Percentiles rank a stretch among this genome's conserved stretches.
Evolutionary conservation across 1,140 invertebrate genomes (phyloP).

Genomic region (Drosophila busckii): DNA sequence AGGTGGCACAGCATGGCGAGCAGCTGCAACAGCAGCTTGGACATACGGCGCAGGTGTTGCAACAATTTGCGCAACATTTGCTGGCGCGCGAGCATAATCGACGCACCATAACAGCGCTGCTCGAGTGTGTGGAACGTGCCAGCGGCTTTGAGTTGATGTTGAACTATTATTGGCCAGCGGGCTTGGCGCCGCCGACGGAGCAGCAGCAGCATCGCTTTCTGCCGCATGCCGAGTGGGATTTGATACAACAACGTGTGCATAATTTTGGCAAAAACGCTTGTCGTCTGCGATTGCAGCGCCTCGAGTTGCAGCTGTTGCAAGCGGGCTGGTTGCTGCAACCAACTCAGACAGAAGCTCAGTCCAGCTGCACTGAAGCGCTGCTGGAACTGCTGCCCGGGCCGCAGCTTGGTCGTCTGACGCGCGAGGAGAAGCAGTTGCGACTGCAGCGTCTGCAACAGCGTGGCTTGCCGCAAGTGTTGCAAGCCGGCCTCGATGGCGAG

Average conservation of each 20-base stretch:
- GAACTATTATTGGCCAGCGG: constrained; percentile 60
- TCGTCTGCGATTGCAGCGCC: constrained; percentile 48
- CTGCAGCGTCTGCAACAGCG: constrained; percentile 29
- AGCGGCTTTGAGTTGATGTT: constrained; percentile 49
- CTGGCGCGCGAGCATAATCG: constrained; percentile 60
- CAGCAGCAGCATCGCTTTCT: constrained; percentile 46
- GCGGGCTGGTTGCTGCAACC: constrained; percentile 34
- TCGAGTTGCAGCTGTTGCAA: constrained; percentile 45
- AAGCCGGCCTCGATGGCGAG: constrained; percentile 26
- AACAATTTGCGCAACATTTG: constrained; percentile 48
- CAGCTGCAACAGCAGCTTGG: constrained; percentile 34
- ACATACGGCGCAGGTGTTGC: constrained; percentile 41
- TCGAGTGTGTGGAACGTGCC: constrained; percentile 57
- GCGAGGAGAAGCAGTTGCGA: constrained; percentile 36
- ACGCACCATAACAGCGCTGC: constrained; percentile 58
- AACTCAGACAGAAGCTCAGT: background rate
- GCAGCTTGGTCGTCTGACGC: constrained; percentile 17
- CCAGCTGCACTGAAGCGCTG: constrained; percentile 22
- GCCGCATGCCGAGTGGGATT: constrained; percentile 48
- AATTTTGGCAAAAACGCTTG: constrained; percentile 64
- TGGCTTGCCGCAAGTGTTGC: background rate
- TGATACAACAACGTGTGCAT: constrained; percentile 62
- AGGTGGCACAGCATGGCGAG: constrained; percentile 34
- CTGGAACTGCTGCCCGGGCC: constrained; percentile 20
- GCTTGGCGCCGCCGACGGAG: background rate